Percentiles rank a stretch among this genome's conserved stretches.
Evolutionary conservation across 2,888 invertebrate species (phyloP).

Genomic region (Carcina quercana): DNA sequence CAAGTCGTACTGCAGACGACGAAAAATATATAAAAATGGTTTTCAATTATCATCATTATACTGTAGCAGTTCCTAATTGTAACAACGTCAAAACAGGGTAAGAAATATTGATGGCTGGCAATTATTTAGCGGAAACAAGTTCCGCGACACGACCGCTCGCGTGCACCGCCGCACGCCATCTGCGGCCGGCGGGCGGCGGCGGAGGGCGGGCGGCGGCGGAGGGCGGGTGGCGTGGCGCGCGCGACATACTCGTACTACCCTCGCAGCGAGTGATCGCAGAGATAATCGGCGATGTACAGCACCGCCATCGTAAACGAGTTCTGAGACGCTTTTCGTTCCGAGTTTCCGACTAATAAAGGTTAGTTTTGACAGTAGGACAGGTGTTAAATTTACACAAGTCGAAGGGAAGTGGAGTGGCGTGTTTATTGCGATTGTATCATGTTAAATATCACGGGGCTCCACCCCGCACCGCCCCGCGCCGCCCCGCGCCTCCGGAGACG

Average conservation of each 20-base stretch:
- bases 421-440: conserved; percentile 38
- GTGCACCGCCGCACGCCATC: no score
- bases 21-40: no score
- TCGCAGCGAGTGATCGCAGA: neutral
- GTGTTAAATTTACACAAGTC: conserved; percentile 54
- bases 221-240: neutral
- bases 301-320: neutral
- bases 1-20: no score
- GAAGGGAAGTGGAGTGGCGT: conserved; percentile 36
- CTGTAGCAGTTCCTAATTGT: conserved; percentile 10
- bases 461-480: conserved; percentile 17
- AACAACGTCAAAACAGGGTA: conserved; percentile 26
- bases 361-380: conserved; percentile 46
- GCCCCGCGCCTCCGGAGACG: conserved; percentile 20
- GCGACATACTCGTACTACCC: neutral
- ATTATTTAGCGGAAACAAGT: conserved; percentile 52
- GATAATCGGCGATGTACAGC: neutral
- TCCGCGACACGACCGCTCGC: conserved; percentile 13
- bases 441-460: conserved; percentile 17
- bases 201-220: neutral
- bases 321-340: conserved; percentile 2
- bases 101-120: conserved; percentile 41
- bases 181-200: neutral
- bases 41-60: no score
- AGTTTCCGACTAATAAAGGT: conserved; percentile 17